Percentiles rank a stretch among this genome's conserved stretches.
Evolutionary conservation across 37 sponge, comb jelly and placozoan species (phyloP).

Genomic region (Cliona cf. orientalis): DNA sequence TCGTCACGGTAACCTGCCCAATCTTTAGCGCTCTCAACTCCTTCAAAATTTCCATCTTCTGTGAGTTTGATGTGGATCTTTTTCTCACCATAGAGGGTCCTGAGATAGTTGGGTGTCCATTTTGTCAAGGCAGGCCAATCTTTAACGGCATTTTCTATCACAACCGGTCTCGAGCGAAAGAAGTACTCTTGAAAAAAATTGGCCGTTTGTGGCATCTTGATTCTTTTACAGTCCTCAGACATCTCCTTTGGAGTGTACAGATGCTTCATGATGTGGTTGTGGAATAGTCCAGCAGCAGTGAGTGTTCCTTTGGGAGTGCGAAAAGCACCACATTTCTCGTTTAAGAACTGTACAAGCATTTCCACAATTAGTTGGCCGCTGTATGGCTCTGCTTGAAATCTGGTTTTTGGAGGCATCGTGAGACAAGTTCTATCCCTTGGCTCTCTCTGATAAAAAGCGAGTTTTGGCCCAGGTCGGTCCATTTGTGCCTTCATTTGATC

Average conservation of each 20-base stretch:
- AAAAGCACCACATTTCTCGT: constrained; percentile 67
- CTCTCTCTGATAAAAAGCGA: constrained; percentile 44
- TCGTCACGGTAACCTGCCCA: constrained; percentile 49
- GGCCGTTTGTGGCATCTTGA: constrained; percentile 28
- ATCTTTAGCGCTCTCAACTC: constrained; percentile 60
- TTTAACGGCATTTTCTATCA: constrained; percentile 49
- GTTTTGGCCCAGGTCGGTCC: too few species aligned
- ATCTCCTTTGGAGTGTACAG: constrained; percentile 22
- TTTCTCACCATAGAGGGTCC: constrained; percentile 34
- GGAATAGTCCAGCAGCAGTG: constrained; percentile 39
- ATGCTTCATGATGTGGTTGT: constrained; percentile 41
- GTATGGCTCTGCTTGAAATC: constrained; percentile 37
- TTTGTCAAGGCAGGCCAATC: constrained; percentile 72
- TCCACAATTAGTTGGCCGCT: constrained; percentile 15
- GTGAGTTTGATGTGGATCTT: constrained; percentile 77
- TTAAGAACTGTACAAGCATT: constrained; percentile 55
- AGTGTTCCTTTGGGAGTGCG: constrained; percentile 36
- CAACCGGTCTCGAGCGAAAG: constrained; percentile 72
- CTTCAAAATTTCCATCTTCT: constrained; percentile 77
- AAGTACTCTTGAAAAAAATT: constrained; percentile 59
- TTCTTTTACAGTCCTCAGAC: constrained; percentile 37
- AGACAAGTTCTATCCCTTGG: constrained; percentile 60
- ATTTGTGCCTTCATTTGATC: too few species aligned
- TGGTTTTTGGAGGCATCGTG: constrained; percentile 17
- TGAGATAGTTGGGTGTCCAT: constrained; percentile 68